phyloP scores from a whole-genome alignment of 2,797 vertebrate genomes.

The Leuciscus waleckii region DNA sequence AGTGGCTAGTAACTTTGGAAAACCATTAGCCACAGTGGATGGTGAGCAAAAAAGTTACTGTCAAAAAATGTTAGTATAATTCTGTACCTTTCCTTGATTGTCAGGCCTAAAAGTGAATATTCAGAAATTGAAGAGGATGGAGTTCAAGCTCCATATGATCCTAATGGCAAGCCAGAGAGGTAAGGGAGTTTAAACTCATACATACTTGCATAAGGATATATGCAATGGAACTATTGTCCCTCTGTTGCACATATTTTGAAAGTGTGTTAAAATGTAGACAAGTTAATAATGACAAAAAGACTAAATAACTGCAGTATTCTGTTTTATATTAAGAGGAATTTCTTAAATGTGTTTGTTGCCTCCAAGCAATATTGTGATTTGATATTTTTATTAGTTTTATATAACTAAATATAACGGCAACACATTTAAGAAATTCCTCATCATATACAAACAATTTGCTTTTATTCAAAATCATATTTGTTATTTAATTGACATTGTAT shows the following conservation, averaged over 20 bases:
- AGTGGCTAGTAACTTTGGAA: too few species aligned
- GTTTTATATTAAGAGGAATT: background rate
- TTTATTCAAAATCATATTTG: background rate
- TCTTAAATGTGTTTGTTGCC: background rate
- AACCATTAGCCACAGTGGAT: too few species aligned
- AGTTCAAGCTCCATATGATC: conserved; percentile 92
- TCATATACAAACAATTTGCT: background rate
- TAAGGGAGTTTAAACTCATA: conserved; percentile 62
- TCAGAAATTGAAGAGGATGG: conserved; percentile 97
- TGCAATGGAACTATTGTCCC: background rate
- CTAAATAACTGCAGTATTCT: background rate
- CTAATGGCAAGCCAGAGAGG: conserved; percentile 96
- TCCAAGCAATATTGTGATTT: background rate
- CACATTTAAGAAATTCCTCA: background rate
- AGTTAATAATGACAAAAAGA: background rate
- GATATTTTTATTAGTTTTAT: background rate
- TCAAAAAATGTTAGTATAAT: background rate
- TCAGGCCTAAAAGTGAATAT: conserved; percentile 98
- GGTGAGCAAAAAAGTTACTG: too few species aligned
- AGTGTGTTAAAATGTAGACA: background rate
- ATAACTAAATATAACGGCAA: background rate
- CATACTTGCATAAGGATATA: background rate
- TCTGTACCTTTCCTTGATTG: background rate
- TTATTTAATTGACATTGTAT: background rate
- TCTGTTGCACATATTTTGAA: background rate